These are phyloP conservation scores for Dipodomys ordii DNA, from an alignment of 2,113 vertebrate species.

Conservation along the genomic window DNA sequence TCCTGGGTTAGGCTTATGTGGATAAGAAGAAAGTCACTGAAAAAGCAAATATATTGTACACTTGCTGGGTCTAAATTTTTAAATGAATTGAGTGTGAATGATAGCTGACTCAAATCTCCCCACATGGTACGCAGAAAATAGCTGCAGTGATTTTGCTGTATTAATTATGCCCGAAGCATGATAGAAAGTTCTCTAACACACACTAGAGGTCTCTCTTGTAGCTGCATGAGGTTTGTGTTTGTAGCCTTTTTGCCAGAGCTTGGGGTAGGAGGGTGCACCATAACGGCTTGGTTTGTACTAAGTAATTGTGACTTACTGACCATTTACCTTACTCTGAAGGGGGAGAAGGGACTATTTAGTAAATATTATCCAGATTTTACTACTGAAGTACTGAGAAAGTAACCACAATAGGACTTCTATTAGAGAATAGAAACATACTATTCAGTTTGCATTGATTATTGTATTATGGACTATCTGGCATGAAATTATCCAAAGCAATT, in stretches of 20 bases:
- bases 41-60: slow-evolving; percentile 24
- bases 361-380: not conserved
- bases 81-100: slow-evolving; percentile 58
- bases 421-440: slow-evolving; percentile 20
- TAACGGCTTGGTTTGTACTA: not conserved
- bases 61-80: slow-evolving; percentile 67
- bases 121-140: slow-evolving; percentile 76
- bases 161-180: slow-evolving; percentile 83
- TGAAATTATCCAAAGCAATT: slow-evolving; percentile 40
- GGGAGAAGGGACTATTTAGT: not conserved
- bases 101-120: slow-evolving; percentile 76
- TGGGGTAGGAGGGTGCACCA: not conserved
- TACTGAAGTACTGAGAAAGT: rapidly evolving
- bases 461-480: slow-evolving; percentile 22
- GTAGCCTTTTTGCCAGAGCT: slow-evolving; percentile 63
- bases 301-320: not conserved
- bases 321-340: not conserved
- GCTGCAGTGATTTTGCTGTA: slow-evolving; percentile 85
- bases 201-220: slow-evolving; percentile 90
- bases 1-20: slow-evolving; percentile 38
- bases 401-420: not conserved
- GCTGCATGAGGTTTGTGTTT: slow-evolving; percentile 75
- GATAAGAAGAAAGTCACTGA: slow-evolving; percentile 16
- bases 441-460: slow-evolving; percentile 40
- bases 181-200: slow-evolving; percentile 80